phyloP scores from a whole-genome alignment of 2,888 invertebrate genomes.

The Drosophila atripex region DNA sequence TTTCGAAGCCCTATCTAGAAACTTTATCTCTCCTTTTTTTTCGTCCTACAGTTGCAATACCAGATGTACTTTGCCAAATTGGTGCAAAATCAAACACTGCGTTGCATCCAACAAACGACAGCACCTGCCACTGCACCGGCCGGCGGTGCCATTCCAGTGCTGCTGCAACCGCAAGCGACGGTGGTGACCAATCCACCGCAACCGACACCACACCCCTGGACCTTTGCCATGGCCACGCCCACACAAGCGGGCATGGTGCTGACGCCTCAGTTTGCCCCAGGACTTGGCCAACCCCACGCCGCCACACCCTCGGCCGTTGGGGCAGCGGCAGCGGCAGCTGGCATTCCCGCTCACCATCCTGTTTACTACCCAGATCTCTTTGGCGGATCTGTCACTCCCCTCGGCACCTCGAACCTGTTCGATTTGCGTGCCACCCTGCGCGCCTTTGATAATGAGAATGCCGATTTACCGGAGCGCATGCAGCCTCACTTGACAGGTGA shows the following conservation, averaged over 20 bases:
- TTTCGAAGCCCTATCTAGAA: too few relatives aligned
- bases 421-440: constrained; percentile 73
- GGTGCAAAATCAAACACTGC: constrained; percentile 81
- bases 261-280: constrained; percentile 56
- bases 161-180: constrained; percentile 42
- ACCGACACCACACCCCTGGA: constrained; percentile 65
- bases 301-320: not conserved
- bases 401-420: constrained; percentile 67
- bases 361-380: constrained; percentile 58
- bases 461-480: constrained; percentile 73
- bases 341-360: constrained; percentile 43
- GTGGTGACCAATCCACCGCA: constrained; percentile 16
- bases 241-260: constrained; percentile 68
- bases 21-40: not conserved
- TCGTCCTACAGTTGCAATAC: constrained; percentile 79
- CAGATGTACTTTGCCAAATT: constrained; percentile 83
- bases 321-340: constrained; percentile 8
- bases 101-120: constrained; percentile 76
- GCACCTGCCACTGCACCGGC: constrained; percentile 21
- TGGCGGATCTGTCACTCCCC: constrained; percentile 34
- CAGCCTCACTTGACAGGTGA: constrained; percentile 51
- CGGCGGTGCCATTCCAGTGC: constrained; percentile 41
- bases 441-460: constrained; percentile 74
- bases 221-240: constrained; percentile 70
- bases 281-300: constrained; percentile 2